Evolutionary conservation across 2,888 invertebrate species (phyloP).

Genomic region (Thyatira batis): DNA sequence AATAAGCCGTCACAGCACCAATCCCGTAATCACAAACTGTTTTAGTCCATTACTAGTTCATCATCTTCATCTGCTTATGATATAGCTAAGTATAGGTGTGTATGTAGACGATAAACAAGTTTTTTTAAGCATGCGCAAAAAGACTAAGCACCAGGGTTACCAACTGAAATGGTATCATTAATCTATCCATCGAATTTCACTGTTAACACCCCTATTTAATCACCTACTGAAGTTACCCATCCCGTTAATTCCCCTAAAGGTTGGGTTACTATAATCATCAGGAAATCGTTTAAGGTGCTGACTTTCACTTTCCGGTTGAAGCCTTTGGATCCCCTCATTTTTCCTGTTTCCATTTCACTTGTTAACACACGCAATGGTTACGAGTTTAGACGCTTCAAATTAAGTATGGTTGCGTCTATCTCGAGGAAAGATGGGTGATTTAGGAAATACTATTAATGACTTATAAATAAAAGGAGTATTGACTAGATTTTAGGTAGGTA

Average conservation of each 20-base stretch:
- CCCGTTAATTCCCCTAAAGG: conserved; percentile 36
- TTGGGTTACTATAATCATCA: conserved; percentile 32
- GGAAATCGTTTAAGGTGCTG: conserved; percentile 19
- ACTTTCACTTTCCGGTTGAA: conserved; percentile 4
- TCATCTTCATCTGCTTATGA: too few relatives aligned
- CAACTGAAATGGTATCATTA: conserved; percentile 37
- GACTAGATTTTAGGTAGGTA: too few relatives aligned
- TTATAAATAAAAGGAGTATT: too few relatives aligned
- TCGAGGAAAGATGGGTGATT: too few relatives aligned
- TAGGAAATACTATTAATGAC: too few relatives aligned
- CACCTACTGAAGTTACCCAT: conserved; percentile 33
- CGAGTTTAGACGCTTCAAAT: too few relatives aligned
- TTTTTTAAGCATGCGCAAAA: conserved; percentile 14
- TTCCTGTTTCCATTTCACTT: not conserved
- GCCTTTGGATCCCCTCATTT: conserved; percentile 1
- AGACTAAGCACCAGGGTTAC: conserved; percentile 27
- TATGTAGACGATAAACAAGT: conserved; percentile 11
- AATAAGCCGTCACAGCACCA: too few relatives aligned
- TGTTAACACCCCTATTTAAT: conserved; percentile 46
- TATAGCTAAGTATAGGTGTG: too few relatives aligned
- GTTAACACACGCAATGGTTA: not conserved
- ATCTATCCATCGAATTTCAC: conserved; percentile 43
- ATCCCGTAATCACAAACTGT: too few relatives aligned
- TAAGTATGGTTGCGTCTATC: not conserved
- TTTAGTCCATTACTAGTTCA: too few relatives aligned